Evolutionary conservation across 2,888 invertebrate species (phyloP), one percentile per base, ranked within the genome.

Genomic region (Dione vanillae): DNA sequence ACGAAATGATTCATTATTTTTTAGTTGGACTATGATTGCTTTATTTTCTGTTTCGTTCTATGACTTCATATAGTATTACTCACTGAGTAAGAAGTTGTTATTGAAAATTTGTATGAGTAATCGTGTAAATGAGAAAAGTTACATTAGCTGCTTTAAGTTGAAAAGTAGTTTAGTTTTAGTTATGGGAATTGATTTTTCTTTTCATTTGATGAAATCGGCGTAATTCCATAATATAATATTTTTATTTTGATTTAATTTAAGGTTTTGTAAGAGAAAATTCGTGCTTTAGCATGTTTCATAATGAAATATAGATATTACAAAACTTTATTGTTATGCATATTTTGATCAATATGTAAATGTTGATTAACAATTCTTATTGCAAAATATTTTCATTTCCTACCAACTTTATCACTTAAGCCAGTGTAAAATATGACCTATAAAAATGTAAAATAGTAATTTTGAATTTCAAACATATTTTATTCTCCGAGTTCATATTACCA

Each of bases 401-500:
- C 19, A 59, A 43, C n/a, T 59, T 41, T 41, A 43, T 14, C 58
- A 40, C 14, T 58, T 59, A 27, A 10, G 12, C 10, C 41, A n/a
- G 9, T 27, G 43, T 41, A 20, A 59, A 59, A 59, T 49, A 64
- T 49, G 12, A 10, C 8, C 49, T 12, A 14, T 19, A 51, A 37
- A 64, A 64, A 37, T 19, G 7, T 14, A 20, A 12, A 43, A 65
- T 40, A 54, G 41, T 54, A 40, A 65, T 65, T 65, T 40, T 43
- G 41, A 40, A 51, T 43, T 43, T 52, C n/a, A 16, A 65, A 43
- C 27, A 61, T 61, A 61, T 45, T 45, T 61, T 61, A 43, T 61
- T 43, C 59, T 27, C 43, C 27, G 27, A 45, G 43, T 45, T 61
- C 43, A 45, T 62, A 43, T 62, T 62, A 35, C 51, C 56, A 51